Conservation (phyloP, 2,888 invertebrate genomes). For the Atethmia centrago region DNA sequence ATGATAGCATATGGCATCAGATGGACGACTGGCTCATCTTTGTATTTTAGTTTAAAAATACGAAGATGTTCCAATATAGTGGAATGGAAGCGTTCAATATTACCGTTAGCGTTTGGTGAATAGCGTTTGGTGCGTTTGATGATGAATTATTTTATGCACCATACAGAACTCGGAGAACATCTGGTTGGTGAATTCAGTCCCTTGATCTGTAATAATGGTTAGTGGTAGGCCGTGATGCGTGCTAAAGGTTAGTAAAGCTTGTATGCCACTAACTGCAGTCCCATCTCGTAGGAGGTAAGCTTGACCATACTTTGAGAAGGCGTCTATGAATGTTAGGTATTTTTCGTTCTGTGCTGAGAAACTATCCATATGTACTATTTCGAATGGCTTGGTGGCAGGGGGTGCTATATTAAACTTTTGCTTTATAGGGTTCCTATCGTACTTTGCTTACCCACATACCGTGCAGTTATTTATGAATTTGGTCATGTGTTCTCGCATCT, state of each 20-base stretch:
- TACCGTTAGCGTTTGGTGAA: conserved; percentile 2
- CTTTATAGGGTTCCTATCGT: not conserved
- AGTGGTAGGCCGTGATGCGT: no score
- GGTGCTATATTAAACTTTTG: not conserved
- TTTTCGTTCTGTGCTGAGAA: no score
- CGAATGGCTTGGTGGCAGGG: not conserved
- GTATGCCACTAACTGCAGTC: no score
- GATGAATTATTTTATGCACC: not conserved
- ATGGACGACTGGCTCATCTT: no score
- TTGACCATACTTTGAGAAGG: no score
- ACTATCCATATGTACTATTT: no score
- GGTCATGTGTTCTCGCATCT: not conserved
- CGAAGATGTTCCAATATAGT: conserved; percentile 4
- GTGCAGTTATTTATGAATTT: no score
- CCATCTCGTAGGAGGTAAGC: no score
- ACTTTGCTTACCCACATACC: not conserved
- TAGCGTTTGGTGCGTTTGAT: conserved; percentile 3
- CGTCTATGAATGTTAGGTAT: no score
- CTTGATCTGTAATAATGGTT: no score
- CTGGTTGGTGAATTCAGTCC: no score
- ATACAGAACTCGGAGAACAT: conserved; percentile 1
- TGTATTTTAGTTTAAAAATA: not conserved
- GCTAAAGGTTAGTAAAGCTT: no score
- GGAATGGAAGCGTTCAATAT: not conserved
- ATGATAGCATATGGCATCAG: conserved; percentile 7